phyloP scores from a whole-genome alignment of 2,113 vertebrate species.

The Accipiter cooperii region DNA sequence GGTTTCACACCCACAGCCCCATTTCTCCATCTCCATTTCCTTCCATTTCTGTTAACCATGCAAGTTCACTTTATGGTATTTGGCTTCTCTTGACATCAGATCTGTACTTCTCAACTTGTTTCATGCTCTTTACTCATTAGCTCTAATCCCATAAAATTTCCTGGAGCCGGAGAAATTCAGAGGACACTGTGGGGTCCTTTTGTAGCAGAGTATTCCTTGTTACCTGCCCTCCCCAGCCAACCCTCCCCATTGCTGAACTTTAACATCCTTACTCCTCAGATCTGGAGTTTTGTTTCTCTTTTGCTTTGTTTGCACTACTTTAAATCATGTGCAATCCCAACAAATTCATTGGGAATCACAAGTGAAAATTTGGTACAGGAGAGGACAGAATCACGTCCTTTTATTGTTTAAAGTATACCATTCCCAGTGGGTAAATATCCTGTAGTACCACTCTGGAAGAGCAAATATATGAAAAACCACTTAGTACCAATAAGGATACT shows the following conservation, averaged over 20 bases:
- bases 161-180: neutral
- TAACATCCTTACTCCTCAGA: neutral
- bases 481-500: conserved; percentile 38
- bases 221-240: neutral
- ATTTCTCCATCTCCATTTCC: neutral
- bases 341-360: neutral
- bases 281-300: neutral
- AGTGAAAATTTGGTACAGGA: neutral
- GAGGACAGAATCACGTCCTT: neutral
- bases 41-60: neutral
- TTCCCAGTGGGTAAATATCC: conserved; percentile 39
- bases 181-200: neutral
- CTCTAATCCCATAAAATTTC: neutral
- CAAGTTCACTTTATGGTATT: neutral
- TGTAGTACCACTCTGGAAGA: conserved; percentile 19
- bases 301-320: neutral
- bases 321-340: neutral
- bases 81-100: neutral
- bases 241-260: neutral
- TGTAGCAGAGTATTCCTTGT: neutral
- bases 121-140: neutral
- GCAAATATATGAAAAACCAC: conserved; percentile 45
- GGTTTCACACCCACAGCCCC: neutral
- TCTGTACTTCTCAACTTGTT: neutral
- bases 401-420: neutral